Conservation (phyloP, 2,797 vertebrate genomes). For the Myotis daubentonii region DNA sequence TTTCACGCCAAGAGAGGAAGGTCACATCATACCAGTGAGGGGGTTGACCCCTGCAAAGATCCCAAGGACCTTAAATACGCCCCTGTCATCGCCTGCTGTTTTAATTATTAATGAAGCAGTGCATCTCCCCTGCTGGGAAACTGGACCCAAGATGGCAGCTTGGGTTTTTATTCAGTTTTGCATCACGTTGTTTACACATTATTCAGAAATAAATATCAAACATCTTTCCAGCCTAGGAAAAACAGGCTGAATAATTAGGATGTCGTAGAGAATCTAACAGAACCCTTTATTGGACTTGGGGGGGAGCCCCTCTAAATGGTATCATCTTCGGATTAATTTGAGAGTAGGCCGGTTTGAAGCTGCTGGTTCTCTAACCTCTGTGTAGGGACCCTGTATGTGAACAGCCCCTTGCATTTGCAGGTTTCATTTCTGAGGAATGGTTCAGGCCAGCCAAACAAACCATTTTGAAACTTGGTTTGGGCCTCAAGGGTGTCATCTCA, state of each 20-base stretch:
- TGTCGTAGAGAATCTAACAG: background rate
- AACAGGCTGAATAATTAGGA: background rate
- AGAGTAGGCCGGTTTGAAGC: background rate
- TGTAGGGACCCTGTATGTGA: background rate
- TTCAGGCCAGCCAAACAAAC: conserved; percentile 3
- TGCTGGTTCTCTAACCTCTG: background rate
- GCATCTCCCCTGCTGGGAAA: background rate
- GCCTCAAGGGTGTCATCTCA: conserved; percentile 10
- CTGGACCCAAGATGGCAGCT: background rate
- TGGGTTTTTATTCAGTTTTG: conserved; percentile 15
- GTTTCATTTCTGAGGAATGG: conserved; percentile 35
- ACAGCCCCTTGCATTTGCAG: background rate
- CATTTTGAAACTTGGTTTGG: conserved; percentile 56
- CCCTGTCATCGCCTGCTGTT: background rate
- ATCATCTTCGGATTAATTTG: background rate
- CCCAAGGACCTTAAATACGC: background rate
- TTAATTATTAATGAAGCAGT: background rate
- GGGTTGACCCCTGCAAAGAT: background rate
- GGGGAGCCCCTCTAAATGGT: background rate
- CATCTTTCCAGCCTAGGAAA: conserved; percentile 19
- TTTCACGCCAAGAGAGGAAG: background rate
- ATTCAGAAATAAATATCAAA: background rate
- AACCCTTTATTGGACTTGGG: background rate
- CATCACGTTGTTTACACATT: background rate
- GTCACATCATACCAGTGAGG: background rate